A percentile compares a stretch with the other conserved stretches of the same genome.
phyloP scores from a whole-genome alignment of 2,888 invertebrate species.

The Rhodophaea formosa region DNA sequence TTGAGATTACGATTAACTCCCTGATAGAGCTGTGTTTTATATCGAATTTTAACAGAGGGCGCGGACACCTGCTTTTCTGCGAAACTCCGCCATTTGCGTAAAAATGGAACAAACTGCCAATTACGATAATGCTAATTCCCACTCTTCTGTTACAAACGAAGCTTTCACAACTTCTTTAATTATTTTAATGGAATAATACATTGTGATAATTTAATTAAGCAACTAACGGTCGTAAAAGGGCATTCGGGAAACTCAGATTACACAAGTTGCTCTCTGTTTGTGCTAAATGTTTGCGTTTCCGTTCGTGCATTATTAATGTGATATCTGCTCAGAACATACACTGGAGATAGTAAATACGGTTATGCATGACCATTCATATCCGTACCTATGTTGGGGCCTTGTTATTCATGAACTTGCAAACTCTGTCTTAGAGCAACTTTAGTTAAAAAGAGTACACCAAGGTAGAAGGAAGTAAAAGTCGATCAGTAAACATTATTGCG shows the following conservation, averaged over 20 bases:
- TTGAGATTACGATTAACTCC: constrained; percentile 60
- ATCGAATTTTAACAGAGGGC: constrained; percentile 33
- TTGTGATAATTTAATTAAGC: constrained; percentile 57
- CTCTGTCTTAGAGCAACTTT: neutral
- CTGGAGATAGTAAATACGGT: constrained; percentile 17
- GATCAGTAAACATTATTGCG: too few species aligned
- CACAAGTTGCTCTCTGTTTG: constrained; percentile 29
- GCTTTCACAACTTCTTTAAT: constrained; percentile 50
- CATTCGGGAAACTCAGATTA: constrained; percentile 37
- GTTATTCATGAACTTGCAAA: neutral
- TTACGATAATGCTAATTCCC: constrained; percentile 30
- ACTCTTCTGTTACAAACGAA: constrained; percentile 31
- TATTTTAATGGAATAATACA: constrained; percentile 57
- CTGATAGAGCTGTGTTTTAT: constrained; percentile 42
- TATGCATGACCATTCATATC: constrained; percentile 29
- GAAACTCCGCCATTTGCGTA: constrained; percentile 16
- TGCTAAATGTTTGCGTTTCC: constrained; percentile 31
- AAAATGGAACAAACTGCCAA: constrained; percentile 31
- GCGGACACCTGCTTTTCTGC: constrained; percentile 21
- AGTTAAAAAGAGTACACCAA: too few species aligned
- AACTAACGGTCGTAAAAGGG: constrained; percentile 46
- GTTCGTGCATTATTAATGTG: constrained; percentile 25
- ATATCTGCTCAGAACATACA: constrained; percentile 18
- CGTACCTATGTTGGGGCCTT: constrained; percentile 26
- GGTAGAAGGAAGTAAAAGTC: too few species aligned